Evolutionary conservation across 1,140 invertebrate genomes (phyloP).

Genomic region (Eueides isabella): DNA sequence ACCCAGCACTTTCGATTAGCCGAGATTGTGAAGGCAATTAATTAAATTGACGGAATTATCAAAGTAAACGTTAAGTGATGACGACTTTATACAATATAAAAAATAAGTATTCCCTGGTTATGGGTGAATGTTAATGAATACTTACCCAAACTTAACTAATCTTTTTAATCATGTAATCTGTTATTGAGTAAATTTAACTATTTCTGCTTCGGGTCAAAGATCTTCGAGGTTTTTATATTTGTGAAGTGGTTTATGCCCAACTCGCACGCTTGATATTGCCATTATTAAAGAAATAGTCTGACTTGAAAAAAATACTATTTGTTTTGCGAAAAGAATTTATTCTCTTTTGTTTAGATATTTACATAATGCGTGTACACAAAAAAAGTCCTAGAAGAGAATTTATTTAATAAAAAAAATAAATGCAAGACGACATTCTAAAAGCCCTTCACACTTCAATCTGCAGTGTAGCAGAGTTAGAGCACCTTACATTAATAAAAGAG

Average conservation of each 20-base stretch:
- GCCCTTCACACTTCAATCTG: slow-evolving; percentile 22
- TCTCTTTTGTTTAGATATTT: neutral
- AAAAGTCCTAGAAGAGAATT: neutral
- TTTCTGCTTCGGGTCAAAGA: too few relatives aligned
- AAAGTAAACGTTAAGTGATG: neutral
- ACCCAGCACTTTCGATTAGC: slow-evolving; percentile 17
- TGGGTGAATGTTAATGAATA: too few relatives aligned
- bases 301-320: too few relatives aligned
- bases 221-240: too few relatives aligned
- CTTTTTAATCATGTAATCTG: too few relatives aligned
- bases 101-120: neutral
- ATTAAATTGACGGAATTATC: slow-evolving; percentile 9
- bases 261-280: too few relatives aligned
- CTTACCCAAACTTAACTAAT: neutral
- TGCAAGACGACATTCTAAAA: slow-evolving; percentile 10
- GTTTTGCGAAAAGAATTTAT: neutral
- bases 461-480: slow-evolving; percentile 12
- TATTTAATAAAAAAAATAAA: neutral
- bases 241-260: too few relatives aligned
- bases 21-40: slow-evolving; percentile 11
- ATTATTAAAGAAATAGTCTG: too few relatives aligned
- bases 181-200: too few relatives aligned
- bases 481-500: slow-evolving; percentile 21
- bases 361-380: neutral
- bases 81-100: neutral